These are phyloP conservation scores for Microtus ochrogaster DNA, from an alignment of 2,113 vertebrate genomes.

Conservation along the genomic window DNA sequence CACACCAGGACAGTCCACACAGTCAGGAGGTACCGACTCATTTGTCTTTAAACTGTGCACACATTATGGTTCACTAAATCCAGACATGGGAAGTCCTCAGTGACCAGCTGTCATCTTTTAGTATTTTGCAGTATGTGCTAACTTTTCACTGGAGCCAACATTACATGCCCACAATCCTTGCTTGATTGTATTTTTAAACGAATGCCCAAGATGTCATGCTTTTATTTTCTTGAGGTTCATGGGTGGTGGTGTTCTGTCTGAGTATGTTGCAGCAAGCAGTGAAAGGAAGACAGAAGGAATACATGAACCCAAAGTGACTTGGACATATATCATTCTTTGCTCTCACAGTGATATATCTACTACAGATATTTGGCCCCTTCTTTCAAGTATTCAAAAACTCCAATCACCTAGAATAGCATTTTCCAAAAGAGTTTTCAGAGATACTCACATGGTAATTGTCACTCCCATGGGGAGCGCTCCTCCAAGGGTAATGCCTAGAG, in stretches of 20 bases:
- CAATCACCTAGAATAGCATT: background rate
- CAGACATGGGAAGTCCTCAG: background rate
- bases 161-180: background rate
- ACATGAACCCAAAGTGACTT: background rate
- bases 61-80: background rate
- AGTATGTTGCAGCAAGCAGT: background rate
- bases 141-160: background rate
- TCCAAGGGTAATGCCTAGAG: background rate
- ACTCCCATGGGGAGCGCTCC: background rate
- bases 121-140: slow-evolving; percentile 18
- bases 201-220: background rate
- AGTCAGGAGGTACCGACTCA: background rate
- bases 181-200: slow-evolving; percentile 23
- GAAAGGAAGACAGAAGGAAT: background rate
- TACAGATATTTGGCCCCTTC: background rate
- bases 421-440: background rate
- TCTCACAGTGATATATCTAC: background rate
- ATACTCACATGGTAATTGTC: background rate
- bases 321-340: background rate
- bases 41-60: background rate
- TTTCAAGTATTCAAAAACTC: background rate
- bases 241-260: background rate
- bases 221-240: background rate
- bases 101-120: background rate
- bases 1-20: background rate